Evolutionary conservation across 2,113 vertebrate species (phyloP).

Genomic region (Corvus hawaiiensis): DNA sequence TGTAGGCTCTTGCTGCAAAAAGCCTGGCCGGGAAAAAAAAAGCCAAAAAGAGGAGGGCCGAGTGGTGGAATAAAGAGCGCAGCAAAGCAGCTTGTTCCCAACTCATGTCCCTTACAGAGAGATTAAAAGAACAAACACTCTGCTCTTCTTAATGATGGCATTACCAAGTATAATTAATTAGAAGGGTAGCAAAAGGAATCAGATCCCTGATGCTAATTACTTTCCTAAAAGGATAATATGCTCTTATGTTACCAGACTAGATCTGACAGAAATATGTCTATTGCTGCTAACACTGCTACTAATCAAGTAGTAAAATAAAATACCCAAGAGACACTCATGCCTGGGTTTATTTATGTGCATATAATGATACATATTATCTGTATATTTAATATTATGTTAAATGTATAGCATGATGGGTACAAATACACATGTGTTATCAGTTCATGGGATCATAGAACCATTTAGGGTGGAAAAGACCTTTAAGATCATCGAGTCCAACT

Average conservation of each 20-base stretch:
- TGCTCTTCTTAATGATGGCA: slow-evolving; percentile 50
- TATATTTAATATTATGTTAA: not conserved
- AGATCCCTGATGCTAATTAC: slow-evolving; percentile 50
- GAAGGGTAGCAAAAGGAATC: slow-evolving; percentile 48
- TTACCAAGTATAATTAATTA: slow-evolving; percentile 64
- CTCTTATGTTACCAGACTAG: slow-evolving; percentile 34
- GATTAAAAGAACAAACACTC: slow-evolving; percentile 62
- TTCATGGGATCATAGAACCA: not conserved
- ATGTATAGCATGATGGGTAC: not conserved
- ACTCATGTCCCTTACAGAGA: slow-evolving; percentile 32
- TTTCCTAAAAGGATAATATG: slow-evolving; percentile 50
- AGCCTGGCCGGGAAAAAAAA: not conserved
- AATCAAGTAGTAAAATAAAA: slow-evolving; percentile 29
- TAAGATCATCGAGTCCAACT: not conserved
- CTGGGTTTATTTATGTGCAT: not conserved
- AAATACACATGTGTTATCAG: not conserved
- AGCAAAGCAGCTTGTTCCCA: slow-evolving; percentile 58
- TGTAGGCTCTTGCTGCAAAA: not conserved
- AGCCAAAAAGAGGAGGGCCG: not conserved
- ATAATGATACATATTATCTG: not conserved
- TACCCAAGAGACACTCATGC: not conserved
- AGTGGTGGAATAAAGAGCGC: slow-evolving; percentile 34
- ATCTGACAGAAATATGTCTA: slow-evolving; percentile 40
- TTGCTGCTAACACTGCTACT: not conserved
- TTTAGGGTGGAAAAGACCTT: not conserved